Evolutionary conservation across 2,797 vertebrate genomes (phyloP).

Genomic region (Rhinogobio ventralis): DNA sequence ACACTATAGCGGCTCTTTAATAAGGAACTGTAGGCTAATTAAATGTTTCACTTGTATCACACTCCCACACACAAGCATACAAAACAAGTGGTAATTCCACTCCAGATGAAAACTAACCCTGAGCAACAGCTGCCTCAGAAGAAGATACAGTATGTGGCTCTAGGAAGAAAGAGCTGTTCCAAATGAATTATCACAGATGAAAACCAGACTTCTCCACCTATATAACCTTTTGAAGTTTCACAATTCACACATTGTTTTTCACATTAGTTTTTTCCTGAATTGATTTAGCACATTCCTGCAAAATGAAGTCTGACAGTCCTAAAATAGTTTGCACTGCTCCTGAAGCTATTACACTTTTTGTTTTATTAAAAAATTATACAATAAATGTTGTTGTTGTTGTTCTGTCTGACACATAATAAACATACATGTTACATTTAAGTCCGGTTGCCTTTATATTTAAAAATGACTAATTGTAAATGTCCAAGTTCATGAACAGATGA

Average conservation of each 20-base stretch:
- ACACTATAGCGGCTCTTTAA: background rate
- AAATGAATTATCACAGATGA: too few species aligned
- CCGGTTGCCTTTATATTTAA: background rate
- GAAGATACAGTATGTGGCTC: background rate
- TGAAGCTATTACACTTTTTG: background rate
- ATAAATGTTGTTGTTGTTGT: too few species aligned
- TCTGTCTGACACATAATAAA: too few species aligned
- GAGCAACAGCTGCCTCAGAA: background rate
- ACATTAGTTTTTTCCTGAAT: background rate
- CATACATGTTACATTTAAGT: too few species aligned
- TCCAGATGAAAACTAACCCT: constrained; percentile 12
- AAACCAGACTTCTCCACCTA: background rate
- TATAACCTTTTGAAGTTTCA: background rate
- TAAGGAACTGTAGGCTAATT: constrained; percentile 23
- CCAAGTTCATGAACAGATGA: constrained; percentile 4
- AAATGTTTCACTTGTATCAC: constrained; percentile 11
- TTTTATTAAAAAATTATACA: too few species aligned
- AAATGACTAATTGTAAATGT: background rate
- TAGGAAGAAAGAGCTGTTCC: background rate
- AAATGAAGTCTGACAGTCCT: background rate
- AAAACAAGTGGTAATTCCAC: constrained; percentile 16
- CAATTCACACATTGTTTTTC: background rate
- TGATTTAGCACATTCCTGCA: background rate
- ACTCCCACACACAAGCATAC: constrained; percentile 28
- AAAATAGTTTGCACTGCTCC: too few species aligned